Conservation (phyloP, 2,113 vertebrate genomes). For the Laticauda colubrina region DNA sequence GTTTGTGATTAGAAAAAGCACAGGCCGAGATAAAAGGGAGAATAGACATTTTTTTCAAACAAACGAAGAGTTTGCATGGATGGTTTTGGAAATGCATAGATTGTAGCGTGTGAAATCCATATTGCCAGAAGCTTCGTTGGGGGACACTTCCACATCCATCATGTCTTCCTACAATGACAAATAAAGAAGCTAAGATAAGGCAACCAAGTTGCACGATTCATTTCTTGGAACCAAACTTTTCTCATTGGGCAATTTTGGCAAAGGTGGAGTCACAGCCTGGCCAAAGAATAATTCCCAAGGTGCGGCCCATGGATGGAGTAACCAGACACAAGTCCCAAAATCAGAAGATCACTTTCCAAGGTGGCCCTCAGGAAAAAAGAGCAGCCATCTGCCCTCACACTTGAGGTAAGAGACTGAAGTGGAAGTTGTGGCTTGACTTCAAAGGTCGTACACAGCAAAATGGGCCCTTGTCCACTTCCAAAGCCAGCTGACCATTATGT, state of each 20-base stretch:
- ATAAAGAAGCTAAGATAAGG: neutral
- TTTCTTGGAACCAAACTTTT: neutral
- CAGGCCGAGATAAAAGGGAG: neutral
- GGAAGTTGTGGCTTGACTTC: neutral
- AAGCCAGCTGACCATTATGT: neutral
- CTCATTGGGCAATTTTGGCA: neutral
- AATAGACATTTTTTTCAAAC: neutral
- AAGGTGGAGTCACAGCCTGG: neutral
- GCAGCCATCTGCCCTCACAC: neutral
- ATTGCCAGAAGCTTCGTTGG: neutral
- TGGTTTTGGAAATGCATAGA: neutral
- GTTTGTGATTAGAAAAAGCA: neutral
- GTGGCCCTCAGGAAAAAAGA: neutral
- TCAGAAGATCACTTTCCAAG: neutral
- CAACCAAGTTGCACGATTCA: neutral
- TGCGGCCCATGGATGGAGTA: neutral
- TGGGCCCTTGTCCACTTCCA: too few species aligned
- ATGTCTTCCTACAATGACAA: neutral
- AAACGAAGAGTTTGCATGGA: neutral
- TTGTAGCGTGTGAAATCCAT: neutral
- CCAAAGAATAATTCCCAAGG: neutral
- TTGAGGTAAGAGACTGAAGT: neutral
- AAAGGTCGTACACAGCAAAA: neutral
- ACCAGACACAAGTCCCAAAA: neutral
- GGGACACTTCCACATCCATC: neutral